Base-by-base conservation (phyloP, 2,113 vertebrate species). In the Mormyrus lacerda region DNA sequence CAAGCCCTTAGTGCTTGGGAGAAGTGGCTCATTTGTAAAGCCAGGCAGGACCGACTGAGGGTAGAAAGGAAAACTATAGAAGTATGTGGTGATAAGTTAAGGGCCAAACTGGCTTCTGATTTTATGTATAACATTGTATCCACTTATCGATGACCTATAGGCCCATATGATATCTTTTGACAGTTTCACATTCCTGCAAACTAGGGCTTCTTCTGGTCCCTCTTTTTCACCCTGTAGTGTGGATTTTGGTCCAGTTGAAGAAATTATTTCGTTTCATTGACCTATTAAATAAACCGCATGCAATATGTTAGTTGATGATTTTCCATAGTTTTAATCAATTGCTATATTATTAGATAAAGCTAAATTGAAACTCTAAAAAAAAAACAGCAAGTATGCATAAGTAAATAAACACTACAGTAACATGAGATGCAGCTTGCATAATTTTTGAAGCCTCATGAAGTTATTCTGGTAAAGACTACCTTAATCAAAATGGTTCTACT, bases 11-110 rank as follows among this genome's bases (percentile, higher is more conserved):
- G 96, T 89, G 96, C 98, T 0, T 99, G 98, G 98, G 97, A 99
- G 93, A 89, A 95, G 90, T 99, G 98, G 98, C 95, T 99, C 91
- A 92, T 99, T 89, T 96, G 94, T 92, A 99, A 99, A 94, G 96
- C 98, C 90, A 97, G 94, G 94, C 95, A 97, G 65, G 96, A 97
- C 1, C 95, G 97, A 19, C 91, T 94, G 48, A 96, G 94, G 92
- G 89, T 96, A n/a, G 96, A 97, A 53, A 96, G 94, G 86, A 96
- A 94, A 95, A 93, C 95, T 86, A 92, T 95, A 19, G 95, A 99
- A 96, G 98, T 96, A 95, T 31, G 35, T 84, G 82, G 82, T 84
- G 42, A 42, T 44, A n/a, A 83, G 79, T 21, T 73, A 73, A 19
- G 10, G n/a, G n/a, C 1, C 73, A 19, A 76, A 79, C 15, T 79